phyloP scores from a whole-genome alignment of 1,140 invertebrate genomes.

The Proctacanthus coquilletti region DNA sequence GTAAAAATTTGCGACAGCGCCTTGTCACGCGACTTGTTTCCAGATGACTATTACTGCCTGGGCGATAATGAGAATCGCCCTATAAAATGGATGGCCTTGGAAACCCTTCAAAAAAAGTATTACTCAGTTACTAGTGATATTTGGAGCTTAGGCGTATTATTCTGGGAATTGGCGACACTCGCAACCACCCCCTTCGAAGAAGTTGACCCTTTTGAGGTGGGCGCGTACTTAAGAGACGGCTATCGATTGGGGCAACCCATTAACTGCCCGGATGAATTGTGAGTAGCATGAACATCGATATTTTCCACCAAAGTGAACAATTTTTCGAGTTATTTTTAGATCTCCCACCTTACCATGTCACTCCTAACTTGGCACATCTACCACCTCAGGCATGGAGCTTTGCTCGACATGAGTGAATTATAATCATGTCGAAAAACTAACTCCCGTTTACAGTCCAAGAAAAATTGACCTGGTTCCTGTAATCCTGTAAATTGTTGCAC shows the following conservation, averaged over 20 bases:
- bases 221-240: constrained; percentile 68
- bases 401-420: too few relatives aligned
- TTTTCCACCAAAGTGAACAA: not conserved
- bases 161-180: constrained; percentile 88
- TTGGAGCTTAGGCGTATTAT: constrained; percentile 84
- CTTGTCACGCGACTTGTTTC: constrained; percentile 80
- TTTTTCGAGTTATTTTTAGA: not conserved
- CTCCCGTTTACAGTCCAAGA: too few relatives aligned
- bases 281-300: constrained; percentile 32
- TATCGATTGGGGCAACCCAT: constrained; percentile 78
- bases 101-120: constrained; percentile 58
- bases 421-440: too few relatives aligned
- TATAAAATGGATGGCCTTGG: constrained; percentile 90
- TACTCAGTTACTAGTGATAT: constrained; percentile 18
- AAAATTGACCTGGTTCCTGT: too few relatives aligned
- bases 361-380: too few relatives aligned
- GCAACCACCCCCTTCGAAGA: constrained; percentile 46
- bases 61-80: constrained; percentile 90
- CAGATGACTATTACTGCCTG: constrained; percentile 86
- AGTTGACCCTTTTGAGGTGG: constrained; percentile 84
- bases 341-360: not conserved
- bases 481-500: too few relatives aligned
- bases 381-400: too few relatives aligned
- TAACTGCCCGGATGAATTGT: constrained; percentile 91
- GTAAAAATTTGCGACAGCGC: constrained; percentile 82